These are phyloP conservation scores for Melanotaenia maccullochi DNA, from an alignment of 2,797 vertebrate species.

Conservation along the genomic window DNA sequence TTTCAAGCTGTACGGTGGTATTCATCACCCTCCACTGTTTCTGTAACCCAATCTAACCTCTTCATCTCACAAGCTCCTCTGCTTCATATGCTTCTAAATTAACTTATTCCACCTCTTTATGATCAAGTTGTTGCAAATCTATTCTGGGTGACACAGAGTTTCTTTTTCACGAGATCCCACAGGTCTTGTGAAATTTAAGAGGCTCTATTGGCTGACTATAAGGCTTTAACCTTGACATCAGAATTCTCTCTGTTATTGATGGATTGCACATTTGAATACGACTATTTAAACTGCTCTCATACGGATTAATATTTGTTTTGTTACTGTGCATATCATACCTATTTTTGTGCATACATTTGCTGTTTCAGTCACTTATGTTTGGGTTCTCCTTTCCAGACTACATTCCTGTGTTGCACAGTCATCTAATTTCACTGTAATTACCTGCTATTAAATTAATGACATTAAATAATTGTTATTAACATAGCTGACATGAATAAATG, in stretches of 20 bases:
- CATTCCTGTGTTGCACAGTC: constrained; percentile 16
- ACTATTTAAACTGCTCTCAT: constrained; percentile 28
- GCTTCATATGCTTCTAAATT: constrained; percentile 37
- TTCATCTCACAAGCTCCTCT: constrained; percentile 28
- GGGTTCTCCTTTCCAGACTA: constrained; percentile 2
- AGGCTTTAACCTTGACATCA: constrained; percentile 66
- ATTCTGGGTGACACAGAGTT: constrained; percentile 58
- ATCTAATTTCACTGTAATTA: constrained; percentile 17
- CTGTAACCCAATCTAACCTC: constrained; percentile 42
- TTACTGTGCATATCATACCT: not conserved
- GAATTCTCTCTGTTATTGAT: constrained; percentile 50
- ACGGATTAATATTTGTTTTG: constrained; percentile 24
- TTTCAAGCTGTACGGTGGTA: constrained; percentile 20
- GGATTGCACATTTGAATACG: constrained; percentile 43
- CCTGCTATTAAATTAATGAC: constrained; percentile 12
- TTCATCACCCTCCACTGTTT: constrained; percentile 27
- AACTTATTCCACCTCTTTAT: constrained; percentile 52
- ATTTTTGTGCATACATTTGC: constrained; percentile 3
- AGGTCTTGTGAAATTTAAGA: constrained; percentile 77
- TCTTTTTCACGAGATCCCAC: constrained; percentile 74
- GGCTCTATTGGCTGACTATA: constrained; percentile 56
- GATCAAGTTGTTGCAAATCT: constrained; percentile 66
- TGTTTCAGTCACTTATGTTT: constrained; percentile 1
- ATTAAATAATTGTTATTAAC: constrained; percentile 2
- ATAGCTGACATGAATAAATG: not conserved